Evolutionary conservation across 2,888 invertebrate genomes (phyloP).

Genomic region (Brachypalpus laphriformis): DNA sequence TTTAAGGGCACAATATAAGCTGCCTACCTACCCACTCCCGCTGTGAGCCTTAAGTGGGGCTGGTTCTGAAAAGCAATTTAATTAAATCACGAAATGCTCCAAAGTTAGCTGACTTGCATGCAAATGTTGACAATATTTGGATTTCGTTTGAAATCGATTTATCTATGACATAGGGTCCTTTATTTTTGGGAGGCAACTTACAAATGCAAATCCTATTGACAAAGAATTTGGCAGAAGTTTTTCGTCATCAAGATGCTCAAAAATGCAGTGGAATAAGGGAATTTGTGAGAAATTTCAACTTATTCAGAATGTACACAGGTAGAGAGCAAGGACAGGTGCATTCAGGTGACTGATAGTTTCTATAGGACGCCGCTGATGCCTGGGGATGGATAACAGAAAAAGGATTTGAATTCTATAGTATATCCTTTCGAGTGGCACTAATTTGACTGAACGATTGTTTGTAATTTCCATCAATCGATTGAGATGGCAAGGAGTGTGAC

Average conservation of each 20-base stretch:
- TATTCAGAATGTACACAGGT: conserved; percentile 7
- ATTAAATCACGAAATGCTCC: conserved; percentile 43
- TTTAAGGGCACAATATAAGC: neutral
- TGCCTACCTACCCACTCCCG: neutral
- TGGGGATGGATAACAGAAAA: neutral
- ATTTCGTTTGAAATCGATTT: conserved; percentile 21
- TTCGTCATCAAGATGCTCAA: conserved; percentile 21
- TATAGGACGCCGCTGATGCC: neutral
- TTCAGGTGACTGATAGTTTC: conserved; percentile 52
- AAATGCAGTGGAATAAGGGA: conserved; percentile 35
- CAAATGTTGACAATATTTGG: neutral
- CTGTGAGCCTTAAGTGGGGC: neutral
- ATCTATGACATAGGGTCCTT: neutral
- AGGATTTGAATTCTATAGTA: conserved; percentile 20
- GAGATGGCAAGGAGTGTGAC: neutral
- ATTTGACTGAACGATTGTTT: conserved; percentile 68
- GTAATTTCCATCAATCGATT: conserved; percentile 22
- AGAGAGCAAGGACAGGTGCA: conserved; percentile 25
- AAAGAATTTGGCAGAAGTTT: conserved; percentile 24
- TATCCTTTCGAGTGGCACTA: conserved; percentile 52
- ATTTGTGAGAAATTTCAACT: conserved; percentile 35
- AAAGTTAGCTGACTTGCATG: neutral
- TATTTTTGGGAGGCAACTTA: conserved; percentile 4
- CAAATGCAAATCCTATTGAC: conserved; percentile 51
- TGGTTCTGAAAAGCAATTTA: conserved; percentile 36